Percentiles rank a stretch among this genome's conserved stretches.
These are phyloP conservation scores for Macroteleia sp. DNA, from an alignment of 2,888 invertebrate species.

Conservation along the genomic window DNA sequence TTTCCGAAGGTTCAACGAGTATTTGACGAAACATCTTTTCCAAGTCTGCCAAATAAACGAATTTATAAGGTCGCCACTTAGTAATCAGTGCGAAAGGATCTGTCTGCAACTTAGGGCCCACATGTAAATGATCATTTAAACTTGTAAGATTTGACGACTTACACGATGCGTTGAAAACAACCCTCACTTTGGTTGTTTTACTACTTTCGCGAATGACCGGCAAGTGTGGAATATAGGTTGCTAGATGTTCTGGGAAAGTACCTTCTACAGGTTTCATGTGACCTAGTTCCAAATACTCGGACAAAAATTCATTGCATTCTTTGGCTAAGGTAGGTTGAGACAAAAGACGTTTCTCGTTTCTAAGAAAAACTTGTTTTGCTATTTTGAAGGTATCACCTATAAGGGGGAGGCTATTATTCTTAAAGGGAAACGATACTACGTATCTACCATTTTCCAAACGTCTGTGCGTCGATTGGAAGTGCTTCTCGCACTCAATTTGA, in stretches of 20 bases:
- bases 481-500: not conserved
- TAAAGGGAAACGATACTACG: not conserved
- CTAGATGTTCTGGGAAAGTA: not conserved
- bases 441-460: not conserved
- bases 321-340: not conserved
- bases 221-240: not conserved
- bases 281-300: not conserved
- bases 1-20: not conserved
- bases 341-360: not conserved
- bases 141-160: not conserved
- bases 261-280: not conserved
- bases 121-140: not conserved
- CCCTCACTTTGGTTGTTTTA: not conserved
- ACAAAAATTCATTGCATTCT: not conserved
- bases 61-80: no score
- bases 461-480: not conserved
- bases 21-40: not conserved
- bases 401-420: not conserved
- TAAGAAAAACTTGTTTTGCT: not conserved
- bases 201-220: not conserved
- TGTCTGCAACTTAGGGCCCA: no score
- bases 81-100: no score
- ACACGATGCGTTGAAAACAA: not conserved
- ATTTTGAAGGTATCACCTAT: not conserved
- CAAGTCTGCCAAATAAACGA: not conserved